These are phyloP conservation scores for Solea solea DNA, from an alignment of 2,113 vertebrate genomes.

Conservation along the genomic window DNA sequence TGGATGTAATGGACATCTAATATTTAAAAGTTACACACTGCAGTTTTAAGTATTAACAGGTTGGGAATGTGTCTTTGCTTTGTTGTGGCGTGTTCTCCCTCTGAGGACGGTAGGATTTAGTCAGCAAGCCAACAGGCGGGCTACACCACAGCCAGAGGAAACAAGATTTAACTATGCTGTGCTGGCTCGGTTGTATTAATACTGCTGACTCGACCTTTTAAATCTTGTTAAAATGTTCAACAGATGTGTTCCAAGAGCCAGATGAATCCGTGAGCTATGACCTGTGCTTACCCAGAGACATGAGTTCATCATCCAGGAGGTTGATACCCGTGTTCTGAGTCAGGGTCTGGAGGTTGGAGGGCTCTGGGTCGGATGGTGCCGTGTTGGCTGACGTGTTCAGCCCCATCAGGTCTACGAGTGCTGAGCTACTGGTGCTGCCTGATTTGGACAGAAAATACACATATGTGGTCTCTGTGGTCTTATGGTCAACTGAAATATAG, in stretches of 20 bases:
- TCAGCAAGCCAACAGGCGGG: constrained; percentile 1
- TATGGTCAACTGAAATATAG: not conserved
- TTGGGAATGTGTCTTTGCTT: constrained; percentile 12
- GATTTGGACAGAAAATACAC: constrained; percentile 12
- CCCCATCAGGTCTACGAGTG: constrained; percentile 91
- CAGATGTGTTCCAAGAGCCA: constrained; percentile 21
- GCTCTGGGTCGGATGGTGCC: constrained; percentile 78
- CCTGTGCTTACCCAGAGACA: constrained; percentile 87
- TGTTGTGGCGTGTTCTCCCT: constrained; percentile 34
- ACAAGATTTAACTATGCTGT: constrained; percentile 3
- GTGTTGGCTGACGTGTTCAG: constrained; percentile 82
- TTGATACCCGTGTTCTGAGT: constrained; percentile 83
- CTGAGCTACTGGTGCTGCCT: constrained; percentile 83
- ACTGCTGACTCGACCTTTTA: constrained; percentile 30
- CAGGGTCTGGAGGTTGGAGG: constrained; percentile 69
- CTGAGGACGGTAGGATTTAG: constrained; percentile 1
- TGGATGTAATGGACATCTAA: too few species aligned
- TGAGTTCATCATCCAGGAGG: constrained; percentile 94
- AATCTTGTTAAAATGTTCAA: constrained; percentile 24
- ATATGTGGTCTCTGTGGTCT: not conserved
- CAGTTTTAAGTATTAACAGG: not conserved
- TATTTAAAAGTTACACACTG: too few species aligned
- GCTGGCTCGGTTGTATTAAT: not conserved
- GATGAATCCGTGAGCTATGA: not conserved
- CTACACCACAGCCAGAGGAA: constrained; percentile 3